Evolutionary conservation across 2,113 vertebrate genomes (phyloP), one percentile per base, ranked within the genome.

Genomic region (Prochilodus magdalenae): DNA sequence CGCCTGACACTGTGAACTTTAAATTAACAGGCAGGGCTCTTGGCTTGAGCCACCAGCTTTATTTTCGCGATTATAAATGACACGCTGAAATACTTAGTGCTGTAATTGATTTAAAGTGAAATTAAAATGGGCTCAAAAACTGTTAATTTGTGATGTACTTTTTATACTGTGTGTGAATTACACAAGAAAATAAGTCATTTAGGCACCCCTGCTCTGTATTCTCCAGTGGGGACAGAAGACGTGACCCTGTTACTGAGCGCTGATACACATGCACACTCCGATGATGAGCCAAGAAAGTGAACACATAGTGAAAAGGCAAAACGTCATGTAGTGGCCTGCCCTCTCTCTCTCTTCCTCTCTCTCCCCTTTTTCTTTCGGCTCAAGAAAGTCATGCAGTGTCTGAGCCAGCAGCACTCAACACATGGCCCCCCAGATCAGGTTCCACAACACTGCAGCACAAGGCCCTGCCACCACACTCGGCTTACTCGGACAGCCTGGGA

Each of bases 11-110:
- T 91, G 44, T 36, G n/a, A 47, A 49, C 80, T 73, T 59, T 67
- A 29, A 69, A 63, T 72, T 70, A 69, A 80, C 40, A 80, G 8
- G 40, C 40, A 44, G 49, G 29, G 44, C 73, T 75, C 59, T 44
- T 36, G 15, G 44, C 14, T 55, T 62, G 44, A 75, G 60, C 67
- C 90, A 92, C 94, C 92, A 88, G 92, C 92, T 94, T 94, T 87
- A 92, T 93, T 92, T 90, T 86, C 86, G 12, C 33, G 47, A 26
- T 55, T 62, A 63, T 40, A 24, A 73, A 81, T 63, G 80, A 63
- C 51, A 71, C 20, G 49, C 66, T 74, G 8, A 51, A 51, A 15
- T 36, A 36, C 65, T 67, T 22, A 36, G 62, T 16, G 26, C 44
- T 74, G 5, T 75, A 65, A 75, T 75, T 75, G 22, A 82, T 69